phyloP scores from a whole-genome alignment of 2,113 vertebrate species.

The Girardinichthys multiradiatus region DNA sequence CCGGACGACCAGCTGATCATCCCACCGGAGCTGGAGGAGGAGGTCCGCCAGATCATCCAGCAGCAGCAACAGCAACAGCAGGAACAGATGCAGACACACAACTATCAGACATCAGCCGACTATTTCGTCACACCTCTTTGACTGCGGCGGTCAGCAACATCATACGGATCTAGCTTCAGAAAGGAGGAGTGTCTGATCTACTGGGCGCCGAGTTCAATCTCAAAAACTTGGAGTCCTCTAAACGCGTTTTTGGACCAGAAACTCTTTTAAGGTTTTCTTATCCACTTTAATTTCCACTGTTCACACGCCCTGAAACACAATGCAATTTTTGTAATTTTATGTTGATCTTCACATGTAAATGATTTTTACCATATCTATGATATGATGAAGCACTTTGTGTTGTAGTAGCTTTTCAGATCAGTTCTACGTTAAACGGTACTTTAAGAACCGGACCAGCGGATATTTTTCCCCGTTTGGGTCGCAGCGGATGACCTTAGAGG shows the following conservation, averaged over 20 bases:
- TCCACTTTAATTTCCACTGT: conserved; percentile 66
- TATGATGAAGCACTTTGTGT: conserved; percentile 81
- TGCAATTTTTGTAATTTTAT: conserved; percentile 68
- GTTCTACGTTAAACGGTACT: conserved; percentile 68
- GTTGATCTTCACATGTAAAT: conserved; percentile 54
- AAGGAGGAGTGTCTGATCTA: neutral
- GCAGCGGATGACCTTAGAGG: conserved; percentile 83
- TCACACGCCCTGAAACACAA: conserved; percentile 57
- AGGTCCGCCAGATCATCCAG: conserved; percentile 96
- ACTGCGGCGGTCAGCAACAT: conserved; percentile 38
- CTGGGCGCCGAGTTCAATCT: neutral
- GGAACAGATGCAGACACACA: conserved; percentile 64
- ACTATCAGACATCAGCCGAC: conserved; percentile 85
- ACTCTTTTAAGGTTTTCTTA: conserved; percentile 36
- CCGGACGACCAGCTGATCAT: conserved; percentile 97
- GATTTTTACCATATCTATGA: conserved; percentile 84
- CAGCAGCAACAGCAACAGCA: conserved; percentile 85
- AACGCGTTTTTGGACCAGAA: conserved; percentile 45
- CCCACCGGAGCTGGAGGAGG: conserved; percentile 96
- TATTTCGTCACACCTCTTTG: conserved; percentile 91
- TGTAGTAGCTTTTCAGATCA: conserved; percentile 63
- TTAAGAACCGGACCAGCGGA: conserved; percentile 51
- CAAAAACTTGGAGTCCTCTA: conserved; percentile 18
- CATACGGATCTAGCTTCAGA: neutral
- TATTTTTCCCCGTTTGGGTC: conserved; percentile 60